phyloP scores from a whole-genome alignment of 2,888 invertebrate genomes.

The Leucophenga montana region DNA sequence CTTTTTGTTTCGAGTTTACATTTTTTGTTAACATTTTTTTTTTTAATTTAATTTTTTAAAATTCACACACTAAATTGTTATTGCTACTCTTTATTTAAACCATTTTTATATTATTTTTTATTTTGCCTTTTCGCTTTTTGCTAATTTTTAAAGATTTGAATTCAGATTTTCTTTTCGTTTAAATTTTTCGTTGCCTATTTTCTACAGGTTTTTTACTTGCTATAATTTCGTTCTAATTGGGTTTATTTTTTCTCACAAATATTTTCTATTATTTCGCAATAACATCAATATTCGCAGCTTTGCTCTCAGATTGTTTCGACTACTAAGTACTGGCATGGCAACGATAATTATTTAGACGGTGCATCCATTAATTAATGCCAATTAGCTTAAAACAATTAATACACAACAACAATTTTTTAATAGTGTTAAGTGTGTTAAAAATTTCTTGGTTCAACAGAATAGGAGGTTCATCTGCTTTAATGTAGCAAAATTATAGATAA shows the following conservation, averaged over 20 bases:
- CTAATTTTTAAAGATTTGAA: background rate
- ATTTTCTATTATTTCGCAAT: slow-evolving; percentile 62
- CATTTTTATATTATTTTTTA: slow-evolving; percentile 6
- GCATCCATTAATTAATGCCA: background rate
- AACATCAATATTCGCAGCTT: slow-evolving; percentile 57
- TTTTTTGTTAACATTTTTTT: slow-evolving; percentile 23
- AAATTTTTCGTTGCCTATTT: slow-evolving; percentile 22
- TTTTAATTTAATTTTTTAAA: slow-evolving; percentile 46
- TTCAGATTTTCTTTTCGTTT: background rate
- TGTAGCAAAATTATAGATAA: no score
- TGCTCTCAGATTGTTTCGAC: background rate
- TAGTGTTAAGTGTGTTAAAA: no score
- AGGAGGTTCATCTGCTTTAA: no score
- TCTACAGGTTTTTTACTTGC: background rate
- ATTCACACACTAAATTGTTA: slow-evolving; percentile 31
- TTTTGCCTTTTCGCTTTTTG: background rate
- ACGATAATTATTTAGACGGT: background rate
- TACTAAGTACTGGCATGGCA: background rate
- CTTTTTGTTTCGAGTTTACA: background rate
- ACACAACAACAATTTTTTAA: background rate
- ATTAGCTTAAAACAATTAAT: background rate
- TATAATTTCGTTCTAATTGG: no score
- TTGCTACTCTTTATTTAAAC: background rate
- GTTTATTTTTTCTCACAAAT: slow-evolving; percentile 38
- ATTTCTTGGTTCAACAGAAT: no score